phyloP scores from a whole-genome alignment of 2,113 vertebrate genomes.

The Osmerus eperlanus region DNA sequence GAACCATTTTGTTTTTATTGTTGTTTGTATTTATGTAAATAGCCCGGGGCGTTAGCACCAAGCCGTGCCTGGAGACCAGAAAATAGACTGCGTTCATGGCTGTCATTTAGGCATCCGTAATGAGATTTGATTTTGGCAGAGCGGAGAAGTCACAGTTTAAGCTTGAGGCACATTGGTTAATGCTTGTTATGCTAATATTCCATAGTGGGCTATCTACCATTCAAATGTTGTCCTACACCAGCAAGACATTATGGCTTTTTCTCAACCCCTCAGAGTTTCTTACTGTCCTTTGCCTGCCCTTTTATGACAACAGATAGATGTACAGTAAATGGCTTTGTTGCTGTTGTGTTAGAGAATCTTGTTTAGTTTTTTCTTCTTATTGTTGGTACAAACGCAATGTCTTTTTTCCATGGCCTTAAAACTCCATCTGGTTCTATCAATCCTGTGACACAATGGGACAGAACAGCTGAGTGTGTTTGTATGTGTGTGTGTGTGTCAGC shows the following conservation, averaged over 20 bases:
- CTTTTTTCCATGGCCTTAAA: no score
- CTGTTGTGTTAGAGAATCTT: background rate
- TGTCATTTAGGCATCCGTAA: conserved; percentile 62
- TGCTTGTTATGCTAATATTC: conserved; percentile 65
- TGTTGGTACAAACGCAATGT: no score
- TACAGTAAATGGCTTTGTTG: background rate
- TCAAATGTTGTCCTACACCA: conserved; percentile 11
- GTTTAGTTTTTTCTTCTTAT: no score
- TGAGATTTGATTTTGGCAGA: conserved; percentile 65
- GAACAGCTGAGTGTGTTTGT: background rate
- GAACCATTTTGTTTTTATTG: conserved; percentile 3
- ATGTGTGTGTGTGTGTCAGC: background rate
- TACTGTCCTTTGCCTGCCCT: background rate
- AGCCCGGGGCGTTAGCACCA: background rate
- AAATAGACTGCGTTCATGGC: conserved; percentile 63
- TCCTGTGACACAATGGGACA: no score
- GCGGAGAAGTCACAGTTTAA: conserved; percentile 58
- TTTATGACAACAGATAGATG: background rate
- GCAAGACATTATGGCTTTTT: background rate
- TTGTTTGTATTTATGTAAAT: no score
- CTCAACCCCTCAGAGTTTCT: background rate
- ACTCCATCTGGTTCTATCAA: no score
- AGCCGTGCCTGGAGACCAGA: conserved; percentile 30
- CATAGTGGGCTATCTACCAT: conserved; percentile 30
- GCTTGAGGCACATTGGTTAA: conserved; percentile 49